Evolutionary conservation across 2,113 vertebrate species (phyloP).

Genomic region (Menura novaehollandiae): DNA sequence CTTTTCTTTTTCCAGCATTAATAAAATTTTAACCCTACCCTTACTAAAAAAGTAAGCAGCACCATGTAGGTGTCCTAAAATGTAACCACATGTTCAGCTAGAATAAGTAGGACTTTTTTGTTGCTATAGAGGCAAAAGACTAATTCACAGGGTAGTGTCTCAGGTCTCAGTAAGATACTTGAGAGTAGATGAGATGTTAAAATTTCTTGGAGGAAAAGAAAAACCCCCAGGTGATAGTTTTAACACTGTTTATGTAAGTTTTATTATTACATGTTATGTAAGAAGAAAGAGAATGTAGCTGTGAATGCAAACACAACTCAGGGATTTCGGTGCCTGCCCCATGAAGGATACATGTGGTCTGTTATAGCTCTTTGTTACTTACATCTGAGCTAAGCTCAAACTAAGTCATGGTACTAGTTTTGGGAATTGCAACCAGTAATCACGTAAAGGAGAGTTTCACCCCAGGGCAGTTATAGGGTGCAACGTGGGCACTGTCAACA

Average conservation of each 20-base stretch:
- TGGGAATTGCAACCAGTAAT: not conserved
- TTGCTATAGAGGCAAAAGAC: not conserved
- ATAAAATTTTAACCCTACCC: not conserved
- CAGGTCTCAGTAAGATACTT: not conserved
- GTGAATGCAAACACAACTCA: not conserved
- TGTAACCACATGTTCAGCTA: not conserved
- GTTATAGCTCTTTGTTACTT: not conserved
- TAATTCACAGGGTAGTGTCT: not conserved
- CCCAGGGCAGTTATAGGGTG: not conserved
- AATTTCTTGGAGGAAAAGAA: not conserved
- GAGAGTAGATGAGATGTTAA: not conserved
- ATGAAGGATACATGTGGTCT: rapidly evolving
- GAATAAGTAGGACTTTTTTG: not conserved
- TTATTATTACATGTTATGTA: no score
- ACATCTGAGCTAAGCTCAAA: not conserved
- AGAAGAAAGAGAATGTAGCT: not conserved
- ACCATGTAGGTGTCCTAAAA: not conserved
- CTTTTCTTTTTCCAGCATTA: not conserved
- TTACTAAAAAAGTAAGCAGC: not conserved
- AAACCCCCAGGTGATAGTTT: not conserved
- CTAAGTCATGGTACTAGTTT: not conserved
- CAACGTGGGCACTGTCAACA: not conserved
- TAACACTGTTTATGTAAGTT: no score
- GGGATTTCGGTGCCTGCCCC: not conserved
- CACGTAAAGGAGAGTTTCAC: not conserved